Evolutionary conservation across 1,140 invertebrate genomes (phyloP), one percentile per base, ranked within the genome.

Genomic region (Conus ventricosus): DNA sequence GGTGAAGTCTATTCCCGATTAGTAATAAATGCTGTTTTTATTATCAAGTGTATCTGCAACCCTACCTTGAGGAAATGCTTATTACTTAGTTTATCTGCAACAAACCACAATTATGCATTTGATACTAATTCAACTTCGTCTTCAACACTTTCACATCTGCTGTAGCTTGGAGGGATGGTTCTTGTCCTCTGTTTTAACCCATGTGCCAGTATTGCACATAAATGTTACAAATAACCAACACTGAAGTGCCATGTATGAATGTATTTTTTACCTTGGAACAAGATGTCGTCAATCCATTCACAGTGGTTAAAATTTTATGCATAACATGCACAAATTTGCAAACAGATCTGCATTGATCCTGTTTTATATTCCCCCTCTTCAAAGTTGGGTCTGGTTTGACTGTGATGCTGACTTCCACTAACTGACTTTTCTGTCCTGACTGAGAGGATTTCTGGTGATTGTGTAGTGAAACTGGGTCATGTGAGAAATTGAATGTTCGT

Each of bases 71-170:
- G 57, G 8, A 23, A 71, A 71, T 71, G 67, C 7, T 23, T 71
- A 60, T 6, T 71, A 23, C 67, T 71, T 71, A 23, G 20, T 23
- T 17, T n/a, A 2, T 71, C 7, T 20, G 67, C 11, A 20, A n/a
- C 67, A 71, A 71, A n/a, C 67, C 67, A 71, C 67, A 71, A 20
- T 71, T 71, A 71, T 71, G 67, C 67, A n/a, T 71, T 71, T 71
- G 67, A 71, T n/a, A 71, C 3, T 8, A 71, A 63, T 13, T 71
- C 13, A 5, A 7, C 67, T 71, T 20, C 67, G 20, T 13, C 13
- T 13, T 71, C 67, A 71, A 71, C 67, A 23, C 11, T 71, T 71
- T 71, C 23, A 71, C 67, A 71, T 13, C 67, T n/a, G 15, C 23
- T 71, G 15, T 71, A 23, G 23, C 6, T 71, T 71, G 15, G 67